Evolutionary conservation across 2,113 vertebrate genomes (phyloP), one percentile per base, ranked within the genome.

Genomic region (Salminus brasiliensis): DNA sequence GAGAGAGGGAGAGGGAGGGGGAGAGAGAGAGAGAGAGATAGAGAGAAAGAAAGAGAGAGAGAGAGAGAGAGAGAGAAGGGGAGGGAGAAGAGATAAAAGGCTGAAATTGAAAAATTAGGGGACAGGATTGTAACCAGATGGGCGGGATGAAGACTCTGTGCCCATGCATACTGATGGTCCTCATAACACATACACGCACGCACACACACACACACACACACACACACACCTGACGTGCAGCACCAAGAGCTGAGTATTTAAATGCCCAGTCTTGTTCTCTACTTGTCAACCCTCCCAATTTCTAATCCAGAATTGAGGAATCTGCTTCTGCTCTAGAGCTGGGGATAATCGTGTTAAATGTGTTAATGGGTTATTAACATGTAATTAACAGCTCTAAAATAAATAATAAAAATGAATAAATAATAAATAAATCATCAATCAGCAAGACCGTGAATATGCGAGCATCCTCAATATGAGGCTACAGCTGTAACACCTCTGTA

Each of bases 121-220:
- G 67, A 80, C 59, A 76, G 13, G 12, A 69, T 11, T 49, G n/a
- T 66, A 67, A 53, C 21, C 52, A 74, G 71, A 5, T 27, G 39
- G 12, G 43, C 36, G 32, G 63, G 30, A 74, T 21, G 45, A 57
- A 43, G 43, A 16, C 36, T 36, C 12, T 12, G 4, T 76, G 63
- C 43, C n/a, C 25, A 47, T 62, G 76, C 41, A 74, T 73, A 74
- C 69, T 52, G 30, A 76, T 63, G 72, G 55, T 29, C 25, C 43
- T 71, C 23, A 27, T 8, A 47, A 47, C 39, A 12, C 74, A 34
- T 13, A 34, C n/a, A 15, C 41, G 21, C 57, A 25, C 32, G n/a
- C 21, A 15, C 72, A 29, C 13, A 47, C 67, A 70, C 67, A 53
- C 69, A 72, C 47, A 5, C 29, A 32, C 23, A 52, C 27, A 66